These are phyloP conservation scores for Conomelus anceps DNA, from an alignment of 2,888 invertebrate genomes.

Conservation along the genomic window DNA sequence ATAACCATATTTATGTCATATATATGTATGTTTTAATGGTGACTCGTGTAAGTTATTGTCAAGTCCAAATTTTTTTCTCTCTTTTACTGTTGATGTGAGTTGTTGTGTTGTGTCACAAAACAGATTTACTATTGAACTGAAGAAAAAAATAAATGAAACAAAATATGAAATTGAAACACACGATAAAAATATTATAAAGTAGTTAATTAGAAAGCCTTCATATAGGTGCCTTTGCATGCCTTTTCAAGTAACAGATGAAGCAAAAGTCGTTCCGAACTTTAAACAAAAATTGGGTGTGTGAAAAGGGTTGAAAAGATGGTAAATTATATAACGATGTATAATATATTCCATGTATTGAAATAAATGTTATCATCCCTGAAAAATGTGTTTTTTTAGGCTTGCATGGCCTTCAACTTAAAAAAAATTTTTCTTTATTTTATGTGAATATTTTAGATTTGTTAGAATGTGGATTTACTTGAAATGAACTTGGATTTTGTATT, in stretches of 20 bases:
- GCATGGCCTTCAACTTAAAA: no score
- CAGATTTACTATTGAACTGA: not conserved
- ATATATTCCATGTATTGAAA: conserved; percentile 30
- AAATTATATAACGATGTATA: conserved; percentile 21
- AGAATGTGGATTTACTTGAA: no score
- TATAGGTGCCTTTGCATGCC: conserved; percentile 35
- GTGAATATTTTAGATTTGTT: no score
- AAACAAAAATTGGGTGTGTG: conserved; percentile 30
- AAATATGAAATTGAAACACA: conserved; percentile 6
- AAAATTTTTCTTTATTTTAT: no score
- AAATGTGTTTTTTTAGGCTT: not conserved
- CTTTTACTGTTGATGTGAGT: not conserved
- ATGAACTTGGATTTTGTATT: no score
- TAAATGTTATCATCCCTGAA: conserved; percentile 3
- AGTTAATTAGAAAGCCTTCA: conserved; percentile 34
- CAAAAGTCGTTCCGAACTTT: not conserved
- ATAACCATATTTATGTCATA: not conserved
- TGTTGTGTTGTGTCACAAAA: conserved; percentile 15
- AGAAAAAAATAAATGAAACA: not conserved
- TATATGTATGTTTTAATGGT: conserved; percentile 3
- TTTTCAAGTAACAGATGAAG: conserved; percentile 19
- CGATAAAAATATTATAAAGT: conserved; percentile 25
- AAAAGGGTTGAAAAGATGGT: conserved; percentile 30
- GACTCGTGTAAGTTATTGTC: not conserved
- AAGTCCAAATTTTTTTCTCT: not conserved